Base-by-base conservation (phyloP, 2,113 vertebrate genomes). In the Centropus unirufus region DNA sequence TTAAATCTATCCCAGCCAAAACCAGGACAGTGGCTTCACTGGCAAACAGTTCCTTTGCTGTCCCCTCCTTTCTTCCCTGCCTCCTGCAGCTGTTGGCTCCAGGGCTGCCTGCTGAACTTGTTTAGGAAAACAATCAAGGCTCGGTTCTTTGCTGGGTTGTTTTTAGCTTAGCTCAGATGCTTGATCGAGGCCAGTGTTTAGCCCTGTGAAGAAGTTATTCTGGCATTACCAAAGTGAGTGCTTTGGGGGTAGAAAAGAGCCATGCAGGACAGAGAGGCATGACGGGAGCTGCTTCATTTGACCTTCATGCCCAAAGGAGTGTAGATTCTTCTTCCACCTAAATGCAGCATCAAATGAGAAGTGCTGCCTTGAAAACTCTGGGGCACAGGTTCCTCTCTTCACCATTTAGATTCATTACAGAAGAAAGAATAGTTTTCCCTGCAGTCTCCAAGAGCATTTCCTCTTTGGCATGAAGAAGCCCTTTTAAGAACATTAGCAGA, bases 141-240 rank as follows among this genome's bases (percentile, higher is more conserved):
- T 92, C 5, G 0, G 61, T 86, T 68, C 70, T 89, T 40, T 54
- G 67, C 66, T 32, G 82, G 40, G 36, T 58, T 94, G 73, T 95
- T 96, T 96, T 96, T 91, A 73, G 57, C 51, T 58, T 40, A n/a
- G 54, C 70, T 82, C 42, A 34, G 77, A 89, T 62, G 52, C 80
- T n/a, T 72, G 64, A 51, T 44, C 15, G 22, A 87, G 54, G 62
- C 75, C 83, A 85, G 70, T 24, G 1, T 68, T 49, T 9, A 12
- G 57, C 75, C 61, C 74, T 1, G 1, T 9, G 49, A 36, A 87
- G 70, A 95, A 89, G 75, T 91, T 84, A 70, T 47, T 84, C 26
- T 73, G 87, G 54, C 77, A 63, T 44, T 2, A 1, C 80, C 57
- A 51, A 15, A 81, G 24, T 22, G 51, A 55, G 36, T 8, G 30